phyloP scores from a whole-genome alignment of 30 jellyfish, hydroid and myxozoan genomes.

The Aurelia aurita complex sp. Pacific region DNA sequence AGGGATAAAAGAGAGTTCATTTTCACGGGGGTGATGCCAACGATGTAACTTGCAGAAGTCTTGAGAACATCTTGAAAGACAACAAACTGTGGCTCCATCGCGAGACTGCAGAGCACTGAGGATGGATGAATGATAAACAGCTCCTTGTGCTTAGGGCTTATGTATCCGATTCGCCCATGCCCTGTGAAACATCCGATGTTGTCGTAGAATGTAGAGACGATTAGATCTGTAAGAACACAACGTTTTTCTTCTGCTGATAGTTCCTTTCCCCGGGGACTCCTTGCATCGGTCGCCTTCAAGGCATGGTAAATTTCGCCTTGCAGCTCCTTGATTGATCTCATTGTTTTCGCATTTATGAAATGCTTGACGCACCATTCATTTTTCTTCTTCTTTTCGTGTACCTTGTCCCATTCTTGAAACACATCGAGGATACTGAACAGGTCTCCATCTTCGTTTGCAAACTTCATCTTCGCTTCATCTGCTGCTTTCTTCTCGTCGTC shows the following conservation, averaged over 20 bases:
- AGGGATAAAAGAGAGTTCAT: not conserved
- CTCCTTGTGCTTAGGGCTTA: slow-evolving; percentile 22
- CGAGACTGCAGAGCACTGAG: slow-evolving; percentile 46
- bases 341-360: slow-evolving; percentile 65
- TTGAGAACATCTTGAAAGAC: slow-evolving; percentile 59
- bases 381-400: slow-evolving; percentile 5
- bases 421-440: slow-evolving; percentile 50
- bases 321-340: slow-evolving; percentile 45
- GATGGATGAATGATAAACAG: slow-evolving; percentile 61
- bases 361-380: slow-evolving; percentile 59
- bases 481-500: slow-evolving; percentile 62
- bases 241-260: slow-evolving; percentile 9
- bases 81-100: slow-evolving; percentile 49
- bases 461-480: slow-evolving; percentile 49
- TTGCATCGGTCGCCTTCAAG: not conserved
- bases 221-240: slow-evolving; percentile 1
- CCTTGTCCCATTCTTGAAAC: slow-evolving; percentile 52
- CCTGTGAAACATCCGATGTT: slow-evolving; percentile 66
- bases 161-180: slow-evolving; percentile 55
- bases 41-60: slow-evolving; percentile 29
- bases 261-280: not conserved
- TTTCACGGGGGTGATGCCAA: slow-evolving; percentile 31
- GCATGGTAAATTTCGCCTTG: slow-evolving; percentile 26
- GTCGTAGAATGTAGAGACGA: slow-evolving; percentile 21
- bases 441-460: slow-evolving; percentile 63